Percentiles rank a stretch among this genome's conserved stretches.
Conservation (phyloP, 2,888 invertebrate genomes). For the Zonitis immaculata region DNA sequence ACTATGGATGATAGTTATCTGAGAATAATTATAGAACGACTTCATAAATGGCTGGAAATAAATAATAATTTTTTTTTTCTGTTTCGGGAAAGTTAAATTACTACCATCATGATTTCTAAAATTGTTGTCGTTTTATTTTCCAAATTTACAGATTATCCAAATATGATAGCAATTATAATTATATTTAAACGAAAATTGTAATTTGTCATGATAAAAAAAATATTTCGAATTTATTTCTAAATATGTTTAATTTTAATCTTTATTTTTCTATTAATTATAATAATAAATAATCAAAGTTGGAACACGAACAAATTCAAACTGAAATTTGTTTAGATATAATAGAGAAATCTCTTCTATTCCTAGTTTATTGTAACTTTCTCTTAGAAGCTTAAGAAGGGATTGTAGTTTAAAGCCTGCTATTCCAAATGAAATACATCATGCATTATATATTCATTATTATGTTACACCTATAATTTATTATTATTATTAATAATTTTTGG, state of each 20-base stretch:
- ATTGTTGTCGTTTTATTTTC: neutral
- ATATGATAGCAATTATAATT: neutral
- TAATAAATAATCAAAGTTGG: neutral
- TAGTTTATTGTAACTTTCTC: neutral
- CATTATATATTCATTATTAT: neutral
- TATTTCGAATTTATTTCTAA: too few species aligned
- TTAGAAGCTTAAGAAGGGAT: neutral
- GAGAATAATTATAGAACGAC: too few species aligned
- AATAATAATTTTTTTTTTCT: neutral
- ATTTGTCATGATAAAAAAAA: neutral
- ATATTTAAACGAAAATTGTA: neutral
- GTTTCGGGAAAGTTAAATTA: conserved; percentile 17
- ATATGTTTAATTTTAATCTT: neutral
- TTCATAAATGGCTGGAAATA: too few species aligned
- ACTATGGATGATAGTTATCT: neutral
- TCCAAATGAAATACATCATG: neutral
- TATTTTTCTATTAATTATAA: neutral
- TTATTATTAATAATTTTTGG: neutral
- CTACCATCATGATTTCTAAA: conserved; percentile 11
- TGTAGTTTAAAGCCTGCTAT: neutral
- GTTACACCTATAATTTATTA: neutral
- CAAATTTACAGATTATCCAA: neutral
- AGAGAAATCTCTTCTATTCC: neutral
- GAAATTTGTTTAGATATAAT: neutral
- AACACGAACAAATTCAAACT: neutral